Evolutionary conservation across 2,888 invertebrate genomes (phyloP).

Genomic region (Arctia plantaginis): DNA sequence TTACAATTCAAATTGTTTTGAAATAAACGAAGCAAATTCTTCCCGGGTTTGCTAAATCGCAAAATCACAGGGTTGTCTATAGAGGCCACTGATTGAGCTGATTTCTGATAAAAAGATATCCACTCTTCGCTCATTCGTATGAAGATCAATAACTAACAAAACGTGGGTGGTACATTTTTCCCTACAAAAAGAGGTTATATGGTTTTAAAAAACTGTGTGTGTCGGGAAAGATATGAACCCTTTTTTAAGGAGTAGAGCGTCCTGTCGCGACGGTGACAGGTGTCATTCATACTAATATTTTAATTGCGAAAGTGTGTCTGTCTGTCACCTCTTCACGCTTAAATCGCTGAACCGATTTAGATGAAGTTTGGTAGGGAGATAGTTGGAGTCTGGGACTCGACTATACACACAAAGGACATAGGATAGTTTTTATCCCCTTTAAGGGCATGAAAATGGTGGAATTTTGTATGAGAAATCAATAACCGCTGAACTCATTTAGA

Average conservation of each 20-base stretch:
- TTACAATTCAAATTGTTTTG: neutral
- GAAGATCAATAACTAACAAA: neutral
- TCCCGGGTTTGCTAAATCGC: neutral
- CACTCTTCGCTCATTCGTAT: neutral
- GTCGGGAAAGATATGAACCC: neutral
- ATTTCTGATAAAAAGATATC: neutral
- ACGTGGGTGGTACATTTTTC: neutral
- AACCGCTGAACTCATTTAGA: no score
- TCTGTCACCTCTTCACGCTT: no score
- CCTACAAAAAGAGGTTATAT: neutral
- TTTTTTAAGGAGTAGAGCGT: neutral
- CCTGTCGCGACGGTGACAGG: neutral
- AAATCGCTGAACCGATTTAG: no score
- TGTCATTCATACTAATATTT: neutral
- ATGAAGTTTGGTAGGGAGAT: no score
- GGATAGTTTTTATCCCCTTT: no score
- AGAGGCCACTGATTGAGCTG: conserved; percentile 5
- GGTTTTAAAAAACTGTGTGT: neutral
- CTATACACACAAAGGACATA: no score
- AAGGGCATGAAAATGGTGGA: no score
- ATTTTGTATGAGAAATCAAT: no score
- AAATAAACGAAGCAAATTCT: neutral
- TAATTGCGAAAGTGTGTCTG: no score
- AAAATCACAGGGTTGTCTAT: conserved; percentile 2
- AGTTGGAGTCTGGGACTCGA: no score